Evolutionary conservation across 1,140 invertebrate species (phyloP).

Genomic region (Megathymus violae): DNA sequence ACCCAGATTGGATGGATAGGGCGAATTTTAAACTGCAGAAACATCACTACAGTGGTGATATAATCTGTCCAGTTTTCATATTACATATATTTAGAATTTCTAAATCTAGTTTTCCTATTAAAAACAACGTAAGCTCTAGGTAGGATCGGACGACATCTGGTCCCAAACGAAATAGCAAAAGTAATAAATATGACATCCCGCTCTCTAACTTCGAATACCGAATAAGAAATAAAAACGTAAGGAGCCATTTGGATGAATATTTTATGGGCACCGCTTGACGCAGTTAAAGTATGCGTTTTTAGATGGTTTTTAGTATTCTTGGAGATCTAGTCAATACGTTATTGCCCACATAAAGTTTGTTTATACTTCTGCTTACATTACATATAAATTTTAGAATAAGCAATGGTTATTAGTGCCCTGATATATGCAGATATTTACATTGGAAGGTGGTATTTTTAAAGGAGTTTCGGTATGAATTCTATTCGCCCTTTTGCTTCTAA

Average conservation of each 20-base stretch:
- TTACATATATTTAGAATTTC: no score
- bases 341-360: background rate
- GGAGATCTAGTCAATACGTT: background rate
- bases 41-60: no score
- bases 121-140: slow-evolving; percentile 8
- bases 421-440: no score
- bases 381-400: no score
- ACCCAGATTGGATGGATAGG: no score
- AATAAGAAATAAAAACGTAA: slow-evolving; percentile 60
- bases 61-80: no score
- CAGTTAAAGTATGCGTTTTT: slow-evolving; percentile 13
- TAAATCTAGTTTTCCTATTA: slow-evolving; percentile 11
- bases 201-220: slow-evolving; percentile 53
- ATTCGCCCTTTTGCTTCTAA: no score
- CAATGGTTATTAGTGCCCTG: no score
- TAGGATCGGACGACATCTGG: slow-evolving; percentile 40
- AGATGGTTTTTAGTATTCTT: slow-evolving; percentile 1
- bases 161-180: slow-evolving; percentile 41
- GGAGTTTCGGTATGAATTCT: no score
- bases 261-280: slow-evolving; percentile 35
- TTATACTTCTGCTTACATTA: background rate
- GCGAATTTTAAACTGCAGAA: no score
- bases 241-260: slow-evolving; percentile 45
- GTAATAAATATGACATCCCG: slow-evolving; percentile 54
- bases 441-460: no score